phyloP scores from a whole-genome alignment of 2,797 vertebrate genomes.

The Tauraco hartlaubi region DNA sequence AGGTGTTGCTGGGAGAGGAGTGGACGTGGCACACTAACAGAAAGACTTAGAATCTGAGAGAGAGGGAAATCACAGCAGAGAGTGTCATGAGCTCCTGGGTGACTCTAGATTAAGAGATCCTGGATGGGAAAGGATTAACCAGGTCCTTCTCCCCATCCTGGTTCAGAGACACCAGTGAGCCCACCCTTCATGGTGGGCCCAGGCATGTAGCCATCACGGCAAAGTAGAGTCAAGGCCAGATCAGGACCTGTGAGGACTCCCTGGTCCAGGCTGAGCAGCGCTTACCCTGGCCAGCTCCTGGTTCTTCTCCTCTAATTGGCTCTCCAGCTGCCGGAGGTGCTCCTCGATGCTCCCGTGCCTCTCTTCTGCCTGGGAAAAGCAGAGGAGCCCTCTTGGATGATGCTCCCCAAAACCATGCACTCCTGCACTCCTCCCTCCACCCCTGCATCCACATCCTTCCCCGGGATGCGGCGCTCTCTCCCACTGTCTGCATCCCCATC shows the following conservation, averaged over 20 bases:
- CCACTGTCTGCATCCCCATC: not conserved
- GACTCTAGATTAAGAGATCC: not conserved
- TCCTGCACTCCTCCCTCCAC: not conserved
- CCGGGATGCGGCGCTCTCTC: not conserved
- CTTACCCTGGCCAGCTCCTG: slow-evolving; percentile 93
- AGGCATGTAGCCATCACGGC: not conserved
- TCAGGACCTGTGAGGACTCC: not conserved
- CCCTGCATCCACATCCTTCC: not conserved
- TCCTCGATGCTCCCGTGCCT: slow-evolving; percentile 94
- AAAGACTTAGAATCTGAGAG: not conserved
- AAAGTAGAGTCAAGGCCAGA: not conserved
- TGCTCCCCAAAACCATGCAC: not conserved
- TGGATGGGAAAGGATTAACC: not conserved
- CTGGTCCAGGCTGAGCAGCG: not conserved
- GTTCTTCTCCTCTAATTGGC: slow-evolving; percentile 95
- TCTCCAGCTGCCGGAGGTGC: slow-evolving; percentile 92
- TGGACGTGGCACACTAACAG: not conserved
- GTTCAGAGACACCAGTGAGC: not conserved
- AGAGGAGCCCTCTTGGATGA: not conserved
- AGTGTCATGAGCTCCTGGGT: not conserved
- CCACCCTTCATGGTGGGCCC: not conserved
- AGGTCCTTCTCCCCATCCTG: not conserved
- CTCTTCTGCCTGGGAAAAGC: slow-evolving; percentile 89
- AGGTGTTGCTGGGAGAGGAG: not conserved
- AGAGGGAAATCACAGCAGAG: not conserved